Base-by-base conservation (phyloP, 2,113 vertebrate species). In the Halichoerus grypus region DNA sequence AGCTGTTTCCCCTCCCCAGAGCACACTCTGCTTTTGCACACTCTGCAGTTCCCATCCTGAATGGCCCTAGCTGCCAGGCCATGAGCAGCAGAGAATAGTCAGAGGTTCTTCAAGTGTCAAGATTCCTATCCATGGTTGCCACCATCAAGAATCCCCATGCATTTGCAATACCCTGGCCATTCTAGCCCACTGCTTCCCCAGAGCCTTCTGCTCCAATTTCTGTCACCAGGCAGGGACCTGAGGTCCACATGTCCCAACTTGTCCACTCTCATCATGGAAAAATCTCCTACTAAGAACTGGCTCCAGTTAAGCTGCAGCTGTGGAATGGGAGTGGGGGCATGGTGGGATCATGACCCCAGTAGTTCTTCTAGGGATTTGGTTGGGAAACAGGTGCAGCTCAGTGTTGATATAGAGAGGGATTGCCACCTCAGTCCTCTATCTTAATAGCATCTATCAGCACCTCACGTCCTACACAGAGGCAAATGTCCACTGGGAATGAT, bases 271-370 rank as follows among this genome's bases (percentile, higher is more conserved):
- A 92, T 95, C 96, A 97, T 67, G 92, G 95, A 97, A 96, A 94
- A 88, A 97, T 96, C 67, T 93, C 77, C 91, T 85, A 67, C 71
- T 84, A 85, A 94, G 90, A 97, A 86, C 59, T 71, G 84, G 85
- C 83, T 96, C 81, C 59, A 71, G 69, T 88, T 86, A 84, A 36
- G 39, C n/a, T n/a, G 63, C 97, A 98, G 98, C 97, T 96, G 97
- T 95, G 93, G 90, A 65, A 77, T 26, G 16, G 59, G 92, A 69
- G 92, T n/a, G 36, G 28, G 82, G 55, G n/a, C 18, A 51, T 33
- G 19, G 85, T 53, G 88, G 65, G 57, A 74, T 71, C 63, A 18
- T 5, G 14, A 87, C 63, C 84, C 83, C 28, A n/a, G 11, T 9
- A 22, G 71, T 46, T 69, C 95, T 94, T 84, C n/a, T 0, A 55